Evolutionary conservation across 2,113 vertebrate species (phyloP), one percentile per base, ranked within the genome.

Genomic region (Syngnathus floridae): DNA sequence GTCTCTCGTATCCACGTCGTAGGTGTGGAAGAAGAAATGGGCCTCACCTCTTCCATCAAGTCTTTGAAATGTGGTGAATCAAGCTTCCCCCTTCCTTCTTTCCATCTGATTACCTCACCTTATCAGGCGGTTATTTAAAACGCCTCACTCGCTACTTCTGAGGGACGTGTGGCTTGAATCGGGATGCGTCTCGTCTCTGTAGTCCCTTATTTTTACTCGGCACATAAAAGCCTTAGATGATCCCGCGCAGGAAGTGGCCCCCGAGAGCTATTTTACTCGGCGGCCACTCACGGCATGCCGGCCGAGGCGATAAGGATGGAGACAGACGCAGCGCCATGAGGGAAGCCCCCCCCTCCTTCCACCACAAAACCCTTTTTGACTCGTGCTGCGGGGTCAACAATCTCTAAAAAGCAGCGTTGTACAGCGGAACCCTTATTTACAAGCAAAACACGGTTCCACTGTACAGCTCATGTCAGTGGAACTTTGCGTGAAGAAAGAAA

Each of bases 91-190:
- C 69, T 62, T 35, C 12, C 81, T 84, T 84, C 59, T 61, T 61
- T 82, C 21, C 22, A 22, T 43, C 65, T 58, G 84, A 88, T 86
- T 79, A 85, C 87, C 80, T 69, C 4, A 22, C 38, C 80, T 88
- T 86, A 87, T 87, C 84, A 78, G 74, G 77, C 78, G 78, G 58
- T 83, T 78, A 86, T 86, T 87, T 84, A 64, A 82, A 88, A 82
- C 45, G 73, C 80, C 84, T 82, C 75, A 77, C 80, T 86, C 73
- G 61, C 72, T 76, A 71, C 81, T 76, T 89, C 83, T 86, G 77
- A 87, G 67, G 77, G 64, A 79, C 26, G 65, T 26, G 43, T 65
- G 54, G 54, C 26, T 70, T 75, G 77, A 71, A 74, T 82, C 83
- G 73, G 64, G 71, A 82, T 77, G 73, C 68, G 59, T 88, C 76